phyloP scores from a whole-genome alignment of 1,140 invertebrate species.

The Parasteatoda tepidariorum region DNA sequence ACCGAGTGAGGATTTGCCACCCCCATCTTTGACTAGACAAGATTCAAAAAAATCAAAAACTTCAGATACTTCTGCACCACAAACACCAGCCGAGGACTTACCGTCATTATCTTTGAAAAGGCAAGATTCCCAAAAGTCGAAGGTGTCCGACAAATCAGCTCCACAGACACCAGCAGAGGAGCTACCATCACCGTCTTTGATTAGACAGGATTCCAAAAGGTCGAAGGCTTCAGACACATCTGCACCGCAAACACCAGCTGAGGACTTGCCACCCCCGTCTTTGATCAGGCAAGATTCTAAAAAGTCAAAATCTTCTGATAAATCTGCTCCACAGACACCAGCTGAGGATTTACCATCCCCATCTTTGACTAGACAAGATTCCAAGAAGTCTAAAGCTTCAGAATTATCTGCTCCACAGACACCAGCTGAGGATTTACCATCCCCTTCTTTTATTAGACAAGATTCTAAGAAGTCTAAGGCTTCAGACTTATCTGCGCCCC shows the following conservation, averaged over 20 bases:
- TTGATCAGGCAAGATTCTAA: conserved; percentile 23
- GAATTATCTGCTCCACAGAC: conserved; percentile 13
- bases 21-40: neutral
- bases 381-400: neutral
- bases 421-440: neutral
- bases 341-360: neutral
- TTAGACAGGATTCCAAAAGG: conserved; percentile 19
- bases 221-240: conserved; percentile 15
- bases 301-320: conserved; percentile 6
- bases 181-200: neutral
- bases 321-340: conserved; percentile 5
- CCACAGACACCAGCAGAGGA: neutral
- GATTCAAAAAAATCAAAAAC: conserved; percentile 38
- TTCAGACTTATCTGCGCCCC: too few species aligned
- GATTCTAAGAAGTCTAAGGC: neutral
- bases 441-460: conserved; percentile 4
- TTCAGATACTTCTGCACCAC: conserved; percentile 4
- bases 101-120: conserved; percentile 1
- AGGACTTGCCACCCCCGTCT: neutral
- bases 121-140: conserved; percentile 14
- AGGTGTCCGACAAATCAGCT: conserved; percentile 19
- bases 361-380: conserved; percentile 8
- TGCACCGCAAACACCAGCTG: neutral
- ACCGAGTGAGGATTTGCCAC: neutral
- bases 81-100: neutral